Evolutionary conservation across 2,113 vertebrate species (phyloP).

Genomic region (Ameiurus melas): DNA sequence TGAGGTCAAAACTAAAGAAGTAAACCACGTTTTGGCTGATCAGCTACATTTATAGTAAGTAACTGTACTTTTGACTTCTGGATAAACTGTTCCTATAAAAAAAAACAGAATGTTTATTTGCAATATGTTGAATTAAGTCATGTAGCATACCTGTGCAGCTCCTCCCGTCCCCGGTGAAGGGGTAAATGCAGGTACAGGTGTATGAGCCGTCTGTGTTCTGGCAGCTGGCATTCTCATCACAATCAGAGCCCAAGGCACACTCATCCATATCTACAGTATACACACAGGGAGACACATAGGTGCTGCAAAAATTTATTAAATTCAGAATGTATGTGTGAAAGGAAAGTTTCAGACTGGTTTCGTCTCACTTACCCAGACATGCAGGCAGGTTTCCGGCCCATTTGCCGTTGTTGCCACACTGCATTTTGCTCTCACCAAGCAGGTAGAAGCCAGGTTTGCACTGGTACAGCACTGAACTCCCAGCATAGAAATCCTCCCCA

Average conservation of each 20-base stretch:
- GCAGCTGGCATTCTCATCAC: slow-evolving; percentile 83
- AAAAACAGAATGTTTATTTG: neutral
- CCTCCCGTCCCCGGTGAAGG: slow-evolving; percentile 90
- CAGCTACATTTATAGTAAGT: neutral
- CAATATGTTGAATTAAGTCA: neutral
- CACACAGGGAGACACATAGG: neutral
- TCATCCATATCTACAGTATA: slow-evolving; percentile 86
- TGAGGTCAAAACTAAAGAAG: neutral
- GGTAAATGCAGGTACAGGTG: slow-evolving; percentile 82
- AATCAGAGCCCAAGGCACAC: slow-evolving; percentile 92
- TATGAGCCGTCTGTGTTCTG: slow-evolving; percentile 93
- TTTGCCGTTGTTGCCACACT: slow-evolving; percentile 85
- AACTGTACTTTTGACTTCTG: neutral
- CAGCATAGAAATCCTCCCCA: slow-evolving; percentile 83
- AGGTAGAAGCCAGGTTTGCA: slow-evolving; percentile 92
- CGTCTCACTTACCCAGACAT: slow-evolving; percentile 82
- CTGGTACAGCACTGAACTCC: slow-evolving; percentile 85
- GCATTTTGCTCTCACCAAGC: slow-evolving; percentile 86
- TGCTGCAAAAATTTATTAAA: neutral
- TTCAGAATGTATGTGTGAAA: neutral
- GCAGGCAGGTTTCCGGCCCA: slow-evolving; percentile 87
- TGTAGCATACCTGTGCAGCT: slow-evolving; percentile 84
- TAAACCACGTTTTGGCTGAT: neutral
- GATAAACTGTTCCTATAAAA: neutral
- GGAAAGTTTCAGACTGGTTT: neutral